Evolutionary conservation across 1,140 invertebrate species (phyloP), one percentile per base, ranked within the genome.

Genomic region (Periplaneta americana): DNA sequence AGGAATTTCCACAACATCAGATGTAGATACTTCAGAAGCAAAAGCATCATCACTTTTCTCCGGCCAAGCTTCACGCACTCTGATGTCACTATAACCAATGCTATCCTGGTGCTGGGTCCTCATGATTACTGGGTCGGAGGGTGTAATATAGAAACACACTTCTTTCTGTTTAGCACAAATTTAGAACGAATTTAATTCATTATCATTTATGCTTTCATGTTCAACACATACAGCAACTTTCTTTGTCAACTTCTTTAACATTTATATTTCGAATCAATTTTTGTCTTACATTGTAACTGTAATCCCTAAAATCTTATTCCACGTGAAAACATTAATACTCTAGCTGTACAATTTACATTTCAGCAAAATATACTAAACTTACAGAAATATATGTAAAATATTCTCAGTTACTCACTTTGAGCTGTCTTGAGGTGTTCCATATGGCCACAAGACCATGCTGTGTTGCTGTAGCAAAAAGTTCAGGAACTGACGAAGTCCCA

Each of bases 381-480:
- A n/a, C n/a, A n/a, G n/a, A n/a, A n/a, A n/a, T n/a, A n/a, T n/a
- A n/a, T n/a, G n/a, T n/a, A n/a, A n/a, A n/a, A n/a, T n/a, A n/a
- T n/a, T n/a, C n/a, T n/a, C n/a, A n/a, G n/a, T 10, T 8, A 80
- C 48, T 74, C 11, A 80, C 79, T 88, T 94, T 94, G 28, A 96
- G 88, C 83, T 95, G 92, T 76, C 93, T 92, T 66, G 92, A 91
- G 82, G 94, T 92, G 85, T 95, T 94, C 95, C 95, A 97, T 32
- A 94, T 88, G 74, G 90, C 90, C 77, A 94, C 89, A 84, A 90
- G 88, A 48, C 92, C 92, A 87, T 89, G 89, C 78, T 88, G 84
- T 78, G 91, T 92, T 79, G 91, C 90, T 76, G 92, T 92, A 79
- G 92, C 91, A 37, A 91, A 86, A 79, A 92, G 90, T 82, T 91